These are phyloP conservation scores for Maniola hyperantus DNA, from an alignment of 2,888 invertebrate genomes.

Conservation along the genomic window DNA sequence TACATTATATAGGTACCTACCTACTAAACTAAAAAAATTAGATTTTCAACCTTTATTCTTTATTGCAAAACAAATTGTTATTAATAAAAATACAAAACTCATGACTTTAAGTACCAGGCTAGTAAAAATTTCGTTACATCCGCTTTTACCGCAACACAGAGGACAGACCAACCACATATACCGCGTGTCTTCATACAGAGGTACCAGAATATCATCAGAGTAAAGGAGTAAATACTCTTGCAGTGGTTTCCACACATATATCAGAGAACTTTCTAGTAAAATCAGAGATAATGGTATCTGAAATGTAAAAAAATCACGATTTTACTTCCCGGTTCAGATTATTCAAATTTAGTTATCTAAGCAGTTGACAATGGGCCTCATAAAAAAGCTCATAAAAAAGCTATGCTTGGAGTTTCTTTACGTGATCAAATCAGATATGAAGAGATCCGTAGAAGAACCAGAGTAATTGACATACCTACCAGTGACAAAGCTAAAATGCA, in stretches of 20 bases:
- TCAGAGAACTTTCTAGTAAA: constrained; percentile 15
- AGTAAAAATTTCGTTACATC: constrained; percentile 5
- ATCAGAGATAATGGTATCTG: constrained; percentile 22
- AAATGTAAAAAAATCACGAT: not conserved
- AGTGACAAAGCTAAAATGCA: too few species aligned
- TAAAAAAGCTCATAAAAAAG: too few species aligned
- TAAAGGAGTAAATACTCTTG: constrained; percentile 8
- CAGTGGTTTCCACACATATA: constrained; percentile 15
- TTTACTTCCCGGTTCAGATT: not conserved
- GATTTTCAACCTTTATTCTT: constrained; percentile 8
- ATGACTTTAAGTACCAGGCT: constrained; percentile 5
- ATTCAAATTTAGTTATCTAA: too few species aligned
- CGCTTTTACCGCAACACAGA: constrained; percentile 18
- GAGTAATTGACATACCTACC: too few species aligned
- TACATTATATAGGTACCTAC: too few species aligned
- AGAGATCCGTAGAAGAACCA: too few species aligned
- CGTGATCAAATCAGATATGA: too few species aligned
- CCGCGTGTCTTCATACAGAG: constrained; percentile 6
- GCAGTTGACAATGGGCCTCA: too few species aligned
- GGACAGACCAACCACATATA: constrained; percentile 14
- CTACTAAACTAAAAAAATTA: not conserved
- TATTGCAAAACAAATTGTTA: not conserved
- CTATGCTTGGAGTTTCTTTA: too few species aligned
- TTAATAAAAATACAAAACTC: constrained; percentile 9
- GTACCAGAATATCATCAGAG: constrained; percentile 9